Evolutionary conservation across 2,888 invertebrate species (phyloP), one percentile per base, ranked within the genome.

Genomic region (Amblyteles armatorius): DNA sequence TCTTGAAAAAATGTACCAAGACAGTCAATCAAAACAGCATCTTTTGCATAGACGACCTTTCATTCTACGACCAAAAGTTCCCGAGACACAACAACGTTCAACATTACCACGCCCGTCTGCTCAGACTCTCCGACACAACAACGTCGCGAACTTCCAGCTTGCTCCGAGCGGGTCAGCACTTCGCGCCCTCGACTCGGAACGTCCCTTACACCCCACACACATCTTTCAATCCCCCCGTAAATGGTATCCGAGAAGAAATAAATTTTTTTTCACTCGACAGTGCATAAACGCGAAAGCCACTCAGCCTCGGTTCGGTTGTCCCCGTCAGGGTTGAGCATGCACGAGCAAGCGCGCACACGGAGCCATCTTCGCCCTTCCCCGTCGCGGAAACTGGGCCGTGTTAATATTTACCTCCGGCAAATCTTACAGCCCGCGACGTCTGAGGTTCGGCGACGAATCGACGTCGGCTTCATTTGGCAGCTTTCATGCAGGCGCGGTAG

Each of bases 381-480:
- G 65, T n/a, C 19, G 48, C n/a, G 13, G 13, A 19, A 73, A 29
- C 55, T 57, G 68, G 80, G 73, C 55, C 52, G 57, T 40, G 57
- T 29, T 74, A 81, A 81, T 81, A 81, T 81, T 81, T 81, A 68
- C 68, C 68, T 6, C 36, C 22, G 7, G 57, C 74, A 81, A 74
- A 81, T 79, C 63, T 72, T 55, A 72, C 19, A 11, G 11, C 22
- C 55, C 9, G 6, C n/a, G 26, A 19, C 16, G 36, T 33, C n/a
- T 16, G 60, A 67, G 22, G 63, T 65, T 63, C 29, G 40, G 74
- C 57, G 68, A 74, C 52, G 89, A 90, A 87, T 86, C 88, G 36
- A 36, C 87, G 87, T 84, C 85, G 86, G 87, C 88, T 89, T 90
- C 90, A 90, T 90, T 90, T 90, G 88, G 82, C 88, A 88, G 89